phyloP scores from a whole-genome alignment of 2,113 vertebrate species.

The Misgurnus anguillicaudatus region DNA sequence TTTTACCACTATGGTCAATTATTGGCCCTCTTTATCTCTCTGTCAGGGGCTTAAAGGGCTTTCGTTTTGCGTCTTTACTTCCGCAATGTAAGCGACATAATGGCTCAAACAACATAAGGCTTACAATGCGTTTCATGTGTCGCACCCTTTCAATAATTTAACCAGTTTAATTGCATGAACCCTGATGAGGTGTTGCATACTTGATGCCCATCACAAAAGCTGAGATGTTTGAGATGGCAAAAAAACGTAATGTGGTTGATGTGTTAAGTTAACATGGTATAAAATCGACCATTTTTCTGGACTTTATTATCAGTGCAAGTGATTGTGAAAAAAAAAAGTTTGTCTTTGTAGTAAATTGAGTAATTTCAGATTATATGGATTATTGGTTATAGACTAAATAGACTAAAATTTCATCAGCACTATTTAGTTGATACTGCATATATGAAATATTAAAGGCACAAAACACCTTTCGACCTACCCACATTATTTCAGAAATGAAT shows the following conservation, averaged over 20 bases:
- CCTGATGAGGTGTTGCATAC: conserved; percentile 33
- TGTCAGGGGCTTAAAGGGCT: not conserved
- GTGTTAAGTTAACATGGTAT: not conserved
- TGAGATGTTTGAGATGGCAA: not conserved
- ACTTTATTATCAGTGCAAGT: not conserved
- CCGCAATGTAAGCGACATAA: not conserved
- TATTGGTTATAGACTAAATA: too few species aligned
- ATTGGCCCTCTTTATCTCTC: not conserved
- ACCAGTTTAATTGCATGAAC: conserved; percentile 29
- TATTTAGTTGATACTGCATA: not conserved
- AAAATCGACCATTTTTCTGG: not conserved
- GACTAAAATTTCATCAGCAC: too few species aligned
- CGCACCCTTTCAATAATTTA: conserved; percentile 39
- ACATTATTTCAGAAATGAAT: too few species aligned
- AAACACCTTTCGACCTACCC: not conserved
- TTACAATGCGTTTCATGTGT: conserved; percentile 18
- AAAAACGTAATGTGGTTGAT: not conserved
- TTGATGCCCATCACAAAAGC: conserved; percentile 14
- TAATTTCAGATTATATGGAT: too few species aligned
- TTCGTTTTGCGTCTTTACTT: conserved; percentile 1
- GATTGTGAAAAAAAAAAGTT: not conserved
- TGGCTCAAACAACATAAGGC: conserved; percentile 12
- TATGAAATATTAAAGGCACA: not conserved
- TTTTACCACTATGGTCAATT: conserved; percentile 2
- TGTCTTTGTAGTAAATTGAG: not conserved